phyloP scores from a whole-genome alignment of 1,140 invertebrate species.

The Drosophila ironensis region DNA sequence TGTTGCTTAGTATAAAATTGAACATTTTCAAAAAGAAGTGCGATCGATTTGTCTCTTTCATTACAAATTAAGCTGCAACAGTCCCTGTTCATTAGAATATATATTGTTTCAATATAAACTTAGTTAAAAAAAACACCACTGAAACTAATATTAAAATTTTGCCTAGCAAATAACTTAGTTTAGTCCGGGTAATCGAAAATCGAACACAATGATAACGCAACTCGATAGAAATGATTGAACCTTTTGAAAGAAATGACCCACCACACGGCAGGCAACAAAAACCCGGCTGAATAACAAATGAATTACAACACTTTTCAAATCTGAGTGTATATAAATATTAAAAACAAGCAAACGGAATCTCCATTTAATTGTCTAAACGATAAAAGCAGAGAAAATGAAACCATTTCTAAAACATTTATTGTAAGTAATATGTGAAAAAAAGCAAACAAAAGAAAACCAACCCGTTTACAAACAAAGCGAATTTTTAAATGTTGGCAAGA shows the following conservation, averaged over 20 bases:
- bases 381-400: background rate
- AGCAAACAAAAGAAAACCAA: background rate
- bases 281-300: slow-evolving; percentile 27
- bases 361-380: slow-evolving; percentile 14
- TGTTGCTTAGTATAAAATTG: slow-evolving; percentile 21
- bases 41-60: slow-evolving; percentile 7
- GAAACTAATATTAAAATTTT: slow-evolving; percentile 34
- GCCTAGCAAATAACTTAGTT: slow-evolving; percentile 46
- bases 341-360: slow-evolving; percentile 3
- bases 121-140: slow-evolving; percentile 43
- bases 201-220: slow-evolving; percentile 6
- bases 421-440: slow-evolving; percentile 18
- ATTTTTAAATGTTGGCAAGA: slow-evolving; percentile 52
- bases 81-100: slow-evolving; percentile 4
- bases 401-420: slow-evolving; percentile 33
- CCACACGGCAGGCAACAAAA: slow-evolving; percentile 29
- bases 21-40: slow-evolving; percentile 7
- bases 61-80: background rate
- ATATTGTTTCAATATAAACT: slow-evolving; percentile 48
- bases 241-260: slow-evolving; percentile 41
- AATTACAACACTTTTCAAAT: slow-evolving; percentile 23
- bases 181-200: slow-evolving; percentile 21
- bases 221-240: background rate
- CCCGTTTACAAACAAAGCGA: slow-evolving; percentile 46
- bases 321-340: slow-evolving; percentile 31